phyloP scores from a whole-genome alignment of 2,888 invertebrate species.

The Caenorhabditis panamensis region DNA sequence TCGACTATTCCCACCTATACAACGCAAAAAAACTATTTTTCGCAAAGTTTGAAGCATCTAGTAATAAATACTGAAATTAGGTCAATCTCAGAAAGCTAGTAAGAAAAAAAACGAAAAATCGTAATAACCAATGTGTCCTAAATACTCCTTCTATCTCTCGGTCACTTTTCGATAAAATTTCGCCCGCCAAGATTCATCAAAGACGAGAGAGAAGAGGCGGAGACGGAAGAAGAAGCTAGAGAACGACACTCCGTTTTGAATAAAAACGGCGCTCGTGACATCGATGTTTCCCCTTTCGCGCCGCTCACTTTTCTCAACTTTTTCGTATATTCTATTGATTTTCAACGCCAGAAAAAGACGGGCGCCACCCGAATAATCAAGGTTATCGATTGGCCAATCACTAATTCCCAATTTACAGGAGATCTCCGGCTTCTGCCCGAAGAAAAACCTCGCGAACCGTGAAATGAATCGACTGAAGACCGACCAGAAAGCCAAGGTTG shows the following conservation, averaged over 20 bases:
- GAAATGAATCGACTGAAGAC: constrained; percentile 59
- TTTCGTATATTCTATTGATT: neutral
- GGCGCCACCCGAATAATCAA: neutral
- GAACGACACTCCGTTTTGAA: constrained; percentile 28
- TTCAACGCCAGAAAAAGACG: neutral
- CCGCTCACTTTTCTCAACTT: neutral
- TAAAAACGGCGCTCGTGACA: constrained; percentile 7
- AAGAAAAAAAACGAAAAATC: neutral
- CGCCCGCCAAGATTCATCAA: no score
- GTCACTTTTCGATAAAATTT: constrained; percentile 6
- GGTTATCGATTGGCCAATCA: constrained; percentile 1
- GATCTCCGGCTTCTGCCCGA: neutral
- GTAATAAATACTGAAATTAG: no score
- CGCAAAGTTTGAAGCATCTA: no score
- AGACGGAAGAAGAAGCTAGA: neutral
- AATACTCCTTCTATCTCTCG: neutral
- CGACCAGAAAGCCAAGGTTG: constrained; percentile 55
- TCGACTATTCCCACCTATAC: no score
- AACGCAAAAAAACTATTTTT: no score
- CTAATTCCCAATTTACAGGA: no score
- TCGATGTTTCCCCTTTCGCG: neutral
- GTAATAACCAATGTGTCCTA: neutral
- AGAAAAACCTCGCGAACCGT: neutral
- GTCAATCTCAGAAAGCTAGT: no score
- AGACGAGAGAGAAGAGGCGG: neutral